A percentile compares a stretch with the other conserved stretches of the same genome.
phyloP scores from a whole-genome alignment of 2,113 vertebrate species.

The Lichenostomus cassidix region DNA sequence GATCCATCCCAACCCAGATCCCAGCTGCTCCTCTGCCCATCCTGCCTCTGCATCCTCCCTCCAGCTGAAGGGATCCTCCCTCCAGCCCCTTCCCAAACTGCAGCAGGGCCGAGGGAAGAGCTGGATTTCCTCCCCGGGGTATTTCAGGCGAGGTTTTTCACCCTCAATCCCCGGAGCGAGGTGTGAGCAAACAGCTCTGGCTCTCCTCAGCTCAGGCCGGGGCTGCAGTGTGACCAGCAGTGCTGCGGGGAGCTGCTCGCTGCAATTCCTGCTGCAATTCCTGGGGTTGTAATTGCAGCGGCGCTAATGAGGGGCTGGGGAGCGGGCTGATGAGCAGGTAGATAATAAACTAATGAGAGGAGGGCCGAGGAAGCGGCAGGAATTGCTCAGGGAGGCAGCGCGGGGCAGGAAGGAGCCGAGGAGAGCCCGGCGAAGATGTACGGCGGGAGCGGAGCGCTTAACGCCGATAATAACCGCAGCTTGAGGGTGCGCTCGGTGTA shows the following conservation, averaged over 20 bases:
- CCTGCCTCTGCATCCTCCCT: background rate
- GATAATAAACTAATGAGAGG: conserved; percentile 57
- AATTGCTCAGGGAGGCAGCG: background rate
- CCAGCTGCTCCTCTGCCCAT: background rate
- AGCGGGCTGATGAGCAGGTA: conserved; percentile 26
- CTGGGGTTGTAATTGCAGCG: conserved; percentile 1
- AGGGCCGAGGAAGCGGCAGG: conserved; percentile 25
- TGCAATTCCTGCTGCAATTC: background rate
- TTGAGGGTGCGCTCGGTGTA: conserved; percentile 54
- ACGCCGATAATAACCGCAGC: conserved; percentile 59
- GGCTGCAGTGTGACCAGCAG: background rate
- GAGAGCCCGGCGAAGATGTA: conserved; percentile 18
- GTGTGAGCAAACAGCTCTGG: background rate
- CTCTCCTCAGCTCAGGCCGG: background rate
- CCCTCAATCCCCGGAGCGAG: background rate
- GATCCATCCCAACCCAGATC: accelerated
- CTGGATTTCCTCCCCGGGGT: background rate
- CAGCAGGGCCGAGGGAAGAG: background rate
- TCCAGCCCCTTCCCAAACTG: background rate
- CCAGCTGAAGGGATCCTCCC: background rate
- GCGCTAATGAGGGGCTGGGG: conserved; percentile 48
- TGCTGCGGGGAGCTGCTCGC: conserved; percentile 11
- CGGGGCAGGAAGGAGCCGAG: background rate
- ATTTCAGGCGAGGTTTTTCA: background rate
- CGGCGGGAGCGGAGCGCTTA: conserved; percentile 16